Evolutionary conservation across 2,797 vertebrate species (phyloP).

Genomic region (Alcedo quadribrachys): DNA sequence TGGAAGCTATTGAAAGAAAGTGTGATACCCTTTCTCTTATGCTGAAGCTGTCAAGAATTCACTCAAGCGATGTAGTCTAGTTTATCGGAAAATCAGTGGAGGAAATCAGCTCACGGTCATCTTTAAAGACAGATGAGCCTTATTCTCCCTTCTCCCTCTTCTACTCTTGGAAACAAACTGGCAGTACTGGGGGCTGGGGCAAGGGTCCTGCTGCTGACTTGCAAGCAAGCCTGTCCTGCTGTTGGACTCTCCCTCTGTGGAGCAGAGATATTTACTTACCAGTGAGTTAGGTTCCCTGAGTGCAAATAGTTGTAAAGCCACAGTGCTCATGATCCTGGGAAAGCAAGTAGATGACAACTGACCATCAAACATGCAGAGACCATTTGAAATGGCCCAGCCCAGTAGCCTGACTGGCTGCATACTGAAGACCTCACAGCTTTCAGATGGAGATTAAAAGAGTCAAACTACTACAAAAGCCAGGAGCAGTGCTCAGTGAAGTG

Average conservation of each 20-base stretch:
- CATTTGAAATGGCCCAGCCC: not conserved
- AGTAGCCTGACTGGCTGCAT: not conserved
- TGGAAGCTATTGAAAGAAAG: not conserved
- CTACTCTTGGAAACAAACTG: not conserved
- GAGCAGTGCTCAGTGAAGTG: not conserved
- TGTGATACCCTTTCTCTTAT: conserved; percentile 27
- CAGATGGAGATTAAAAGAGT: not conserved
- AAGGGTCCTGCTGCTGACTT: not conserved
- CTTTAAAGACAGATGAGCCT: not conserved
- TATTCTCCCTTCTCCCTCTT: not conserved
- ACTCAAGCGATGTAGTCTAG: conserved; percentile 4
- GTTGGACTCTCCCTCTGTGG: not conserved
- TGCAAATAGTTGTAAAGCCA: rapidly evolving
- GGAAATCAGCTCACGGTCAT: not conserved
- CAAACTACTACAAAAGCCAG: not conserved
- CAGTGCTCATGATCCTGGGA: rapidly evolving
- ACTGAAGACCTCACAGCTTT: not conserved
- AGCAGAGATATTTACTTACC: not conserved
- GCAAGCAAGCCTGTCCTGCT: not conserved
- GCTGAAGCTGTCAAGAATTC: conserved; percentile 44
- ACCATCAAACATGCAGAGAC: not conserved
- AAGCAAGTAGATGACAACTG: not conserved
- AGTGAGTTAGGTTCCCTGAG: not conserved
- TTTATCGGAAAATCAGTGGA: conserved; percentile 56
- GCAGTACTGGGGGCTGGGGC: not conserved